These are phyloP conservation scores for Caradrina clavipalpis DNA, from an alignment of 2,888 invertebrate genomes.

Conservation along the genomic window DNA sequence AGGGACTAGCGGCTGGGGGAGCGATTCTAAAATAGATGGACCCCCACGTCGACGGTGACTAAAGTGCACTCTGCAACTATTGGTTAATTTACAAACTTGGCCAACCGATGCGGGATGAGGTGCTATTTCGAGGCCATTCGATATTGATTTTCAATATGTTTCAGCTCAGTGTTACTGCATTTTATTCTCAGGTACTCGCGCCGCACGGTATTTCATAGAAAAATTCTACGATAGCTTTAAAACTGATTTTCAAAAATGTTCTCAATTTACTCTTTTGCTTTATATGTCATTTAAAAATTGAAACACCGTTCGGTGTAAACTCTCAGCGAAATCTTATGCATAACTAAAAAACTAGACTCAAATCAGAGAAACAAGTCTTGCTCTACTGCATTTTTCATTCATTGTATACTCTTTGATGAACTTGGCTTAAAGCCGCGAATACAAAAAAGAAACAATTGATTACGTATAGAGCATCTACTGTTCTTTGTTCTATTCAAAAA, in stretches of 20 bases:
- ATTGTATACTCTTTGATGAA: constrained; percentile 20
- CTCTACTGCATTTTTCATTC: constrained; percentile 29
- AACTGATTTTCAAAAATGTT: too few relatives aligned
- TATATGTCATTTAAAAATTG: too few relatives aligned
- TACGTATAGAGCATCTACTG: constrained; percentile 12
- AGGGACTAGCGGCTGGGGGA: constrained; percentile 56
- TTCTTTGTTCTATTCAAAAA: constrained; percentile 34
- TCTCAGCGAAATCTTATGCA: not conserved
- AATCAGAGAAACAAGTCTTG: constrained; percentile 19
- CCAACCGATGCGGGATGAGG: constrained; percentile 42
- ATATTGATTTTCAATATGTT: constrained; percentile 47
- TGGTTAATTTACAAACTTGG: constrained; percentile 52
- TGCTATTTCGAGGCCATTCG: constrained; percentile 44
- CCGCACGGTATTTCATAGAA: too few relatives aligned
- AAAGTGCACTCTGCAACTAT: constrained; percentile 60
- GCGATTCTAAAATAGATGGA: constrained; percentile 70
- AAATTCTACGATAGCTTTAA: constrained; percentile 4
- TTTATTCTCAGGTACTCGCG: constrained; percentile 6
- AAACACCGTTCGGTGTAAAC: too few relatives aligned
- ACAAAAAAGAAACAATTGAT: constrained; percentile 35
- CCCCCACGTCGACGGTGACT: constrained; percentile 64
- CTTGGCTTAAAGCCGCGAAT: constrained; percentile 17
- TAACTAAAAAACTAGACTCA: constrained; percentile 22
- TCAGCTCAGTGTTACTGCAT: not conserved
- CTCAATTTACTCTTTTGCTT: too few relatives aligned